phyloP scores from a whole-genome alignment of 1,140 invertebrate genomes.

The Drosophila quadrilineata region DNA sequence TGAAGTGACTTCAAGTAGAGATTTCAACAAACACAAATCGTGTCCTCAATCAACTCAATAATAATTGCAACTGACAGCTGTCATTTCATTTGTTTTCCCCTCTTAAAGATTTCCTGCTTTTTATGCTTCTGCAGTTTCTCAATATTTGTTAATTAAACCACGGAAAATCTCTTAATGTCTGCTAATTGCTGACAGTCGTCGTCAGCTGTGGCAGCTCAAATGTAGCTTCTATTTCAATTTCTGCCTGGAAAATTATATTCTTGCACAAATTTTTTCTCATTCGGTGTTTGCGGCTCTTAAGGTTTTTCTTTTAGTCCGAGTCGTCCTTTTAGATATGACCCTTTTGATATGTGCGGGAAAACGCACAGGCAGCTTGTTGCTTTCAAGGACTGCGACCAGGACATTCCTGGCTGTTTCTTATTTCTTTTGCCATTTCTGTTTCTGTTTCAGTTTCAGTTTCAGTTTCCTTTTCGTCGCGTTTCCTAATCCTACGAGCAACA shows the following conservation, averaged over 20 bases:
- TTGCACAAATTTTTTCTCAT: conserved; percentile 29
- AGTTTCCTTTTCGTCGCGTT: conserved; percentile 54
- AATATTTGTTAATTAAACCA: conserved; percentile 74
- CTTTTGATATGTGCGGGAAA: conserved; percentile 54
- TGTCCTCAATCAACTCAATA: too few species aligned
- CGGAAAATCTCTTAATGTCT: conserved; percentile 73
- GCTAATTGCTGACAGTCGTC: conserved; percentile 60
- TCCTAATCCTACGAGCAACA: conserved; percentile 73
- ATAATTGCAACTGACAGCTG: too few species aligned
- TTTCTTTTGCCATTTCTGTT: conserved; percentile 13
- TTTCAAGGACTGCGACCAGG: conserved; percentile 25
- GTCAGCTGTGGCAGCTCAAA: conserved; percentile 44
- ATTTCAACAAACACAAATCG: too few species aligned
- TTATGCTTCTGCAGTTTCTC: too few species aligned
- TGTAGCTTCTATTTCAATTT: conserved; percentile 24
- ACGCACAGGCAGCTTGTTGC: conserved; percentile 51
- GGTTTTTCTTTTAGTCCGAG: conserved; percentile 5
- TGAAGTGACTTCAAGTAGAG: too few species aligned
- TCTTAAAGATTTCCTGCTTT: too few species aligned
- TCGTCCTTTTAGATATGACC: conserved; percentile 49
- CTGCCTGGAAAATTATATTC: too few species aligned
- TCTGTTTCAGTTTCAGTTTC: conserved; percentile 5
- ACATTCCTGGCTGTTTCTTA: neutral
- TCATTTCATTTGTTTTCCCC: too few species aligned
- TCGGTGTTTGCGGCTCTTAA: conserved; percentile 9